Evolutionary conservation across 2,888 invertebrate genomes (phyloP), one percentile per base, ranked within the genome.

Genomic region (Drosophila antonietae): DNA sequence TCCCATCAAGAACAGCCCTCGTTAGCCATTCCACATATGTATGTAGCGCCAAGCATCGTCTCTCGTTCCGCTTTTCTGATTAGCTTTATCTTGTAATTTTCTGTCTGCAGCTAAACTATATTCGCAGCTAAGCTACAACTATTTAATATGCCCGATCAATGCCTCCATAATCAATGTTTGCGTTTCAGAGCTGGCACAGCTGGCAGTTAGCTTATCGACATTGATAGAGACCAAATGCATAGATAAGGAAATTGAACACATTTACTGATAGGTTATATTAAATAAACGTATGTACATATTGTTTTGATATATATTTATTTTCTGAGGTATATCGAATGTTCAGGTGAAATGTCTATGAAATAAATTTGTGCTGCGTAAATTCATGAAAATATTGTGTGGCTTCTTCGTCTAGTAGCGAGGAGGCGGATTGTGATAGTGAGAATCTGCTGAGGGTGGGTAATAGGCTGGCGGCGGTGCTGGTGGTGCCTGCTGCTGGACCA

Each of bases 391-490:
- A 0, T 35, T 2, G 56, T 23, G 39, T 28, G 12, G 2, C 20
- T 44, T 14, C 28, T 44, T 14, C 28, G 47, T 9, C 14, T 51
- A 33, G 65, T 81, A 83, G 20, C 57, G 33, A 3, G 62, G 49
- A 0, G 81, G 89, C 3, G 91, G 90, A 56, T 90, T 90, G 47
- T 90, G 86, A 18, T 82, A 91, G 60, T 90, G 90, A 23, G 57
- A 72, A 58, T 73, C 68, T 10, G 68, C 65, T 12, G 85, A 73
- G 7, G 77, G 60, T n/a, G 69, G 73, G 59, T 70, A 53, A n/a
- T 69, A 51, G 23, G 67, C 57, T 43, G 55, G 79, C 41, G 75
- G 71, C 55, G 71, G 75, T 37, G 65, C 55, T 44, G 75, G 69
- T 56, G 65, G 62, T 20, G 51, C 41, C 18, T 62, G 66, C 62